Evolutionary conservation across 2,888 invertebrate species (phyloP), one percentile per base, ranked within the genome.

Genomic region (Anthophora plumipes): DNA sequence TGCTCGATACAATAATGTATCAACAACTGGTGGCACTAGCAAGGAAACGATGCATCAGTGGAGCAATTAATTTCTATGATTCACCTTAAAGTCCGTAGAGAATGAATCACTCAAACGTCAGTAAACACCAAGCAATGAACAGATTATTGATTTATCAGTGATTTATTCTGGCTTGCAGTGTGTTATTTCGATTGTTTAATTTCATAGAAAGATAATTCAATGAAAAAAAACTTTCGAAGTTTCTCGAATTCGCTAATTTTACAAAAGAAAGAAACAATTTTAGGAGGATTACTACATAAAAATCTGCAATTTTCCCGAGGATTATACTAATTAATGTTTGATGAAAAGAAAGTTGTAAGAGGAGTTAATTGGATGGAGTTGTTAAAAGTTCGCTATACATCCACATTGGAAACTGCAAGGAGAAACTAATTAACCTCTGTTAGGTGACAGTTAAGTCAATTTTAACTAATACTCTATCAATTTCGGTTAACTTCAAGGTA

Each of bases 1-100:
- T 87, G 72, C 83, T 82, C 80, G 73, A 84, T 80, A 74, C 83
- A 73, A 76, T 86, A 84, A 78, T 81, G 76, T 77, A 86, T 87
- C 87, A 87, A 82, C 87, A 77, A 74, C 66, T 67, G 71, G 54
- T 46, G 67, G 64, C 60, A 37, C 20, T 57, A 46, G 43, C 55
- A 77, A 82, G 70, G 77, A 72, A 70, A 74, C 71, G 64, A 61
- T 68, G 66, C 64, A 50, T 68, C 73, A 59, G 67, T 43, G 61
- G 71, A 66, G 77, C 85, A 87, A 87, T 87, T 87, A 72, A 76
- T 66, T 70, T 31, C 60, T 39, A 20, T 64, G 70, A 77, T 76
- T 75, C 74, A 69, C 70, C 63, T 84, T 86, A 37, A 75, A 82
- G 61, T 63, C 70, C 25, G 57, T 25, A 46, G n/a, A 25, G 46